Conservation (phyloP, 2,888 invertebrate genomes). For the Cheilosia scutellata region DNA sequence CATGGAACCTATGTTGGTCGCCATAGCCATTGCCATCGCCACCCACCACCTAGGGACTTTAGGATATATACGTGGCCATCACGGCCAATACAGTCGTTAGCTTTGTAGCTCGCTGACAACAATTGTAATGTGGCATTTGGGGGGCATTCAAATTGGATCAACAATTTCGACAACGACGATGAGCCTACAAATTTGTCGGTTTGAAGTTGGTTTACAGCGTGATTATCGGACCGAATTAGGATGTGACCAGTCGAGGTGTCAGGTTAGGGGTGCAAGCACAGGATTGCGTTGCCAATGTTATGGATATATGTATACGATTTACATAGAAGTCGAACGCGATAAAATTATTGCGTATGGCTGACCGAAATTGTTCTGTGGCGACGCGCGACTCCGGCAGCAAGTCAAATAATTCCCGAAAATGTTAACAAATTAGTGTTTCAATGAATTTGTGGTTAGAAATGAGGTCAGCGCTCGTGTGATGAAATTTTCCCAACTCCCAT, state of each 20-base stretch:
- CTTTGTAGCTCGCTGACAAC: conserved; percentile 67
- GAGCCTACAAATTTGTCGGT: conserved; percentile 64
- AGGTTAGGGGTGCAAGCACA: conserved; percentile 3
- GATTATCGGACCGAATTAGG: conserved; percentile 73
- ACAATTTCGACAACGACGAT: conserved; percentile 60
- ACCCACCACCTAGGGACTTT: conserved; percentile 31
- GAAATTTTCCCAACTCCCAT: conserved; percentile 1
- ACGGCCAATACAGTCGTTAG: conserved; percentile 53
- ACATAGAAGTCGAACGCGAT: conserved; percentile 44
- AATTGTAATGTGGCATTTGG: conserved; percentile 75
- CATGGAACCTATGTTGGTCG: background rate
- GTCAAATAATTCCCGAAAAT: conserved; percentile 56
- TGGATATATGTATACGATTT: conserved; percentile 40
- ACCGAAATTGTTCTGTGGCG: conserved; percentile 63
- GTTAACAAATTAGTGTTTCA: conserved; percentile 72
- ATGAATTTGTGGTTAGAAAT: conserved; percentile 52
- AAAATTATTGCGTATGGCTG: conserved; percentile 60
- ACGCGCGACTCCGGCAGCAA: conserved; percentile 30
- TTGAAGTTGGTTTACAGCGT: conserved; percentile 74
- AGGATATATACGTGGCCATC: conserved; percentile 36
- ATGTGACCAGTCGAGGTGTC: conserved; percentile 67
- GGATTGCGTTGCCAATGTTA: conserved; percentile 54
- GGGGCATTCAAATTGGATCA: conserved; percentile 73
- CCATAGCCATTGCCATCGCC: background rate
- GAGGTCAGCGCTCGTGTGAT: conserved; percentile 7